Conservation (phyloP, 2,888 invertebrate species). For the Hydraecia micacea region DNA sequence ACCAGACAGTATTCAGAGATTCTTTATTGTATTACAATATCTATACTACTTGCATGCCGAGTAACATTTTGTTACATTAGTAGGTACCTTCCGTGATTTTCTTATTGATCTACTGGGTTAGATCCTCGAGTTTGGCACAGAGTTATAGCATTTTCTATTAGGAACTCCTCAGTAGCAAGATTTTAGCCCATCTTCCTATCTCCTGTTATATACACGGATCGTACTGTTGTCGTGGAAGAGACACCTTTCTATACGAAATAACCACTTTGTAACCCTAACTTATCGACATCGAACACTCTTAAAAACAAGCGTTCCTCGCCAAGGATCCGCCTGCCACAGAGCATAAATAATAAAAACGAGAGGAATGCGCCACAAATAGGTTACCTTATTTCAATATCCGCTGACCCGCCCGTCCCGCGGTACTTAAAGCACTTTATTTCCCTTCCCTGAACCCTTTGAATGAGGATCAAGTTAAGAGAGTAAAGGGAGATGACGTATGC, state of each 20-base stretch:
- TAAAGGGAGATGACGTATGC: conserved; percentile 36
- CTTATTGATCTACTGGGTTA: too few species aligned
- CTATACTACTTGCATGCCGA: too few species aligned
- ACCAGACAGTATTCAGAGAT: too few species aligned
- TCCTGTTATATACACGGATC: neutral
- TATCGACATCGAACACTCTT: neutral
- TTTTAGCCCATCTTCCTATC: too few species aligned
- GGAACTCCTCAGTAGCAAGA: too few species aligned
- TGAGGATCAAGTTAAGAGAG: conserved; percentile 44
- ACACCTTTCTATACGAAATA: neutral
- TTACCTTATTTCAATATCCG: conserved; percentile 81
- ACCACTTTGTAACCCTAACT: neutral
- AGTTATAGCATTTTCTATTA: too few species aligned
- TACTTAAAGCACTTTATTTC: conserved; percentile 75
- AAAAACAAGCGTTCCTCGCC: conserved; percentile 9
- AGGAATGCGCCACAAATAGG: conserved; percentile 68
- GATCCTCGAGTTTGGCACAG: too few species aligned
- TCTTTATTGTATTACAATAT: too few species aligned
- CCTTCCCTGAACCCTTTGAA: conserved; percentile 70
- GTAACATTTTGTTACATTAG: too few species aligned
- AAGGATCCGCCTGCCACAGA: conserved; percentile 50
- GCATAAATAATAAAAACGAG: conserved; percentile 70
- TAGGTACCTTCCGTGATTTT: too few species aligned
- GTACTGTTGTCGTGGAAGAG: too few species aligned
- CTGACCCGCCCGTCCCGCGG: conserved; percentile 72